A percentile compares a stretch with the other conserved stretches of the same genome.
Conservation (phyloP, 1,140 invertebrate genomes). For the Gryon sp. region DNA sequence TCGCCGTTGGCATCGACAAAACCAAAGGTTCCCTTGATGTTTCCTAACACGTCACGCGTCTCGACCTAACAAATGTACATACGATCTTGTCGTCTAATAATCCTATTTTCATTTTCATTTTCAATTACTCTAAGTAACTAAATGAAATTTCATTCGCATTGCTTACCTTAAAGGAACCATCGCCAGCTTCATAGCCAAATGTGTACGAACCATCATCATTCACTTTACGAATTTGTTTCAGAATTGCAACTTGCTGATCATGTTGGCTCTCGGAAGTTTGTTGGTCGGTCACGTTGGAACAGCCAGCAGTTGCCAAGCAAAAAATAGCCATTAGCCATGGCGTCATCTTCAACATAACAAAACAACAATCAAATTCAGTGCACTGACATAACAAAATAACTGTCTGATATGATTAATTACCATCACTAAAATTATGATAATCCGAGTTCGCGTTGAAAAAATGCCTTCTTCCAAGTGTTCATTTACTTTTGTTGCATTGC, state of each 20-base stretch:
- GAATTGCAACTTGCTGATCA: constrained; percentile 80
- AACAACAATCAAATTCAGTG: neutral
- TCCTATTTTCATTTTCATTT: neutral
- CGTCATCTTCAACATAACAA: constrained; percentile 75
- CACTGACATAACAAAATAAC: constrained; percentile 7
- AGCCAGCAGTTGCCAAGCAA: constrained; percentile 75
- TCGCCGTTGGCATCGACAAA: constrained; percentile 89
- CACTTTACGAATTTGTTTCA: constrained; percentile 88
- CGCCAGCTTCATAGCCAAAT: constrained; percentile 90
- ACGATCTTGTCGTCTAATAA: constrained; percentile 29
- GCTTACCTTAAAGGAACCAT: constrained; percentile 87
- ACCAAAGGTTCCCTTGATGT: constrained; percentile 92
- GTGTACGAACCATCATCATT: constrained; percentile 92
- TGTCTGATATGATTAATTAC: neutral
- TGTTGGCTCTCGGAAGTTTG: constrained; percentile 76
- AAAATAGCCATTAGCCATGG: constrained; percentile 78
- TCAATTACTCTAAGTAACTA: no score
- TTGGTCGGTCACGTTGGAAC: constrained; percentile 77
- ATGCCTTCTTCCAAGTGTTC: no score
- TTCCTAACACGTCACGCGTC: constrained; percentile 88
- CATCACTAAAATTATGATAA: no score
- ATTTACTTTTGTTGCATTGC: no score
- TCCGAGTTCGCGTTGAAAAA: no score
- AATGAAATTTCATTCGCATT: no score
- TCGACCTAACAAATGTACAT: constrained; percentile 82